Evolutionary conservation across 1,140 invertebrate genomes (phyloP).

Genomic region (Drosophila sturtevanti): DNA sequence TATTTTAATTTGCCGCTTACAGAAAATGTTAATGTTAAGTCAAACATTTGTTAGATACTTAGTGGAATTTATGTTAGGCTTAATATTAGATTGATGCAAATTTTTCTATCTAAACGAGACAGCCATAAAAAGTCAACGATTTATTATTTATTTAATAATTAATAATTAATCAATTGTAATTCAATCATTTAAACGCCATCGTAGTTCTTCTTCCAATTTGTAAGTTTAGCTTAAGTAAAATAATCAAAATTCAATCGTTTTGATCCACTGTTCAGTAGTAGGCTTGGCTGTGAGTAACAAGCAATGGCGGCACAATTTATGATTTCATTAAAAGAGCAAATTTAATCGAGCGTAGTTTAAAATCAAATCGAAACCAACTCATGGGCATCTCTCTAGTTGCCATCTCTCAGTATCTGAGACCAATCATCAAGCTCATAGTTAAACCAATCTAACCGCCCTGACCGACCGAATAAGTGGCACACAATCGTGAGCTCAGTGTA

Average conservation of each 20-base stretch:
- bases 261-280: conserved; percentile 29
- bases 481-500: conserved; percentile 72
- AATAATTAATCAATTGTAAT: no score
- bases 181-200: no score
- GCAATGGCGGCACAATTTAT: conserved; percentile 70
- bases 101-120: no score
- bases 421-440: conserved; percentile 38
- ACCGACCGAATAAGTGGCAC: conserved; percentile 74
- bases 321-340: conserved; percentile 78
- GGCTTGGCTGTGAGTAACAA: conserved; percentile 4
- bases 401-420: conserved; percentile 20
- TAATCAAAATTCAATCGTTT: background rate
- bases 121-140: no score
- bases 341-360: conserved; percentile 69
- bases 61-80: no score
- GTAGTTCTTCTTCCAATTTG: no score
- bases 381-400: conserved; percentile 32
- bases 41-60: no score
- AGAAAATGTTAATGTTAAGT: no score
- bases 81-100: no score
- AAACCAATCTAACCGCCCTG: conserved; percentile 44
- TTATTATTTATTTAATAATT: no score
- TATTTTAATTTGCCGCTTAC: no score
- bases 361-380: conserved; percentile 40
- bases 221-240: no score